These are phyloP conservation scores for Lagorchestes hirsutus DNA, from an alignment of 2,797 vertebrate species.

Conservation along the genomic window DNA sequence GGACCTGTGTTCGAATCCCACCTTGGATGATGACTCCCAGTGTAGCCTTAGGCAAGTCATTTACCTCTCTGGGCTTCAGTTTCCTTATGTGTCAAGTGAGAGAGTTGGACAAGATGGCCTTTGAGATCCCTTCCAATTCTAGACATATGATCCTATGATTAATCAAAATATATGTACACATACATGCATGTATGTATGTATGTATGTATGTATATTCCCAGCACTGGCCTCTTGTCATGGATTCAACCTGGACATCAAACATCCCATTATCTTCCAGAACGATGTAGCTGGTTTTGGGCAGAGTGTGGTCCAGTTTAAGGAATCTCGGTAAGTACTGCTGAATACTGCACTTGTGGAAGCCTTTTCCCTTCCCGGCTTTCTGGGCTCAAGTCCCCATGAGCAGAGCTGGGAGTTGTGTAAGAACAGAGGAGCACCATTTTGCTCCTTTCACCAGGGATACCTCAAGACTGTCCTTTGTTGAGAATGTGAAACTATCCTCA, in stretches of 20 bases:
- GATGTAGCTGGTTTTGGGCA: constrained; percentile 72
- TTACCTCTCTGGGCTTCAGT: neutral
- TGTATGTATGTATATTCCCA: constrained; percentile 3
- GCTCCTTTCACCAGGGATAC: neutral
- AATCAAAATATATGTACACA: neutral
- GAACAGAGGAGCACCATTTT: neutral
- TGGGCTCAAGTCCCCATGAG: neutral
- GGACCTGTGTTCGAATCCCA: neutral
- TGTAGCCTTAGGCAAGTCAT: neutral
- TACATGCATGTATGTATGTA: neutral
- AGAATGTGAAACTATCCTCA: neutral
- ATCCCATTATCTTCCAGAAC: constrained; percentile 67
- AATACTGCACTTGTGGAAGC: neutral
- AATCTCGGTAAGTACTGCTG: constrained; percentile 55
- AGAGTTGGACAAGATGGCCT: neutral
- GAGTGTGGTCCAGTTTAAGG: constrained; percentile 68
- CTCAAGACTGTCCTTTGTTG: neutral
- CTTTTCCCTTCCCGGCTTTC: neutral
- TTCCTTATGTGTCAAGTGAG: neutral
- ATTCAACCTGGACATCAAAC: constrained; percentile 77
- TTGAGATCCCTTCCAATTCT: neutral
- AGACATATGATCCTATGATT: neutral
- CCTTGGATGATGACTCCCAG: neutral
- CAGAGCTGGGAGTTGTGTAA: neutral
- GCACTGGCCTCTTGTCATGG: constrained; percentile 66